These are phyloP conservation scores for Leguminivora glycinivorella DNA, from an alignment of 1,140 invertebrate species.

Conservation along the genomic window DNA sequence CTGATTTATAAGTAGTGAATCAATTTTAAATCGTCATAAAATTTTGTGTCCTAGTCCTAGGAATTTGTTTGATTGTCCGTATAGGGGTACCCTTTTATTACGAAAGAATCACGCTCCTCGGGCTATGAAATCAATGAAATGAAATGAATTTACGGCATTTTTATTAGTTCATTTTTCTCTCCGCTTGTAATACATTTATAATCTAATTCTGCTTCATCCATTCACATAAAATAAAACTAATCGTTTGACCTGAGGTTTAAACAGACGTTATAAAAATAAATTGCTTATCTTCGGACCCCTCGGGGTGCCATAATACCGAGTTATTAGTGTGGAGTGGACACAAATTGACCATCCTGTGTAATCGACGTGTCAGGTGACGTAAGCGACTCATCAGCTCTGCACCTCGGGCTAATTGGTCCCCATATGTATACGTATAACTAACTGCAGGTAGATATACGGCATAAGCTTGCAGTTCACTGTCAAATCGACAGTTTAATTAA, in stretches of 20 bases:
- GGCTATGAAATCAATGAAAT: conserved; percentile 7
- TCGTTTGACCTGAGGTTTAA: conserved; percentile 26
- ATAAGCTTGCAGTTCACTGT: too few species aligned
- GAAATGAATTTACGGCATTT: conserved; percentile 1
- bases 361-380: conserved; percentile 21
- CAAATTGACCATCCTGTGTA: conserved; percentile 22
- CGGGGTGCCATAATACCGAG: conserved; percentile 24
- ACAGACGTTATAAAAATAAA: conserved; percentile 28
- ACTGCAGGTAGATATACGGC: neutral
- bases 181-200: conserved; percentile 12
- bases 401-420: conserved; percentile 17
- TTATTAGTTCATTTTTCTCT: conserved; percentile 6
- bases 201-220: conserved; percentile 21
- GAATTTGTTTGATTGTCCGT: too few species aligned
- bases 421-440: neutral
- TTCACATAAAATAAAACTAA: conserved; percentile 20
- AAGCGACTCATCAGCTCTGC: neutral
- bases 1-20: too few species aligned
- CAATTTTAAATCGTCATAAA: too few species aligned
- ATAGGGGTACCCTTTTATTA: neutral
- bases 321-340: conserved; percentile 27
- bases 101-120: neutral
- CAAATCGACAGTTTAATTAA: too few species aligned
- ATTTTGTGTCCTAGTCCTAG: too few species aligned
- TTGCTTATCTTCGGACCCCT: conserved; percentile 20